Base-by-base conservation (phyloP, 2,888 invertebrate species). In the Eupithecia tripunctaria region DNA sequence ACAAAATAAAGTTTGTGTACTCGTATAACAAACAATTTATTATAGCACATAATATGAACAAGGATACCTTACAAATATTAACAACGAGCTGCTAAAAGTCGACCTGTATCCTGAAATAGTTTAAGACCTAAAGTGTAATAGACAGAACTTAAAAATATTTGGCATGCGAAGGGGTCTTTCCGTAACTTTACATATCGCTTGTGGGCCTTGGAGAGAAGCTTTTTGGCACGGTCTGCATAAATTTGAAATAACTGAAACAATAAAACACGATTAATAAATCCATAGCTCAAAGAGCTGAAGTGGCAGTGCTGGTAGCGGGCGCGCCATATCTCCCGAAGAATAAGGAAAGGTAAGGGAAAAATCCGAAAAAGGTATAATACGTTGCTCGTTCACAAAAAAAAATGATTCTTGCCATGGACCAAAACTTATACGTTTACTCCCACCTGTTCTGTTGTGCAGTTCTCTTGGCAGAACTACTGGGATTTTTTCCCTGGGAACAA, bases 81-180 rank as follows among this genome's bases (percentile, higher is more conserved):
- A 51, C 25, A 14, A 56, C 14, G 0, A 32, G 62, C 18, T 21
- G 62, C 4, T 32, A 63, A 63, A 63, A 63, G 36, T n/a, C 32
- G 62, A 63, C 12, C 10, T 25, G 14, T 14, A 36, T 63, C 62
- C 10, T 63, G 36, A 36, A 63, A 63, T n/a, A 63, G 14, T 27
- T 63, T 63, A 21, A 63, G n/a, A 32, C 62, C 62, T 36, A 63
- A n/a, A n/a, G 36, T 32, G n/a, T 10, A 63, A 63, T 15, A 63
- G 21, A 63, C 36, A 32, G 10, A 32, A 32, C 62, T 36, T 4
- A n/a, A 32, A 29, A 63, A 32, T 29, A 63, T 32, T 63, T 32
- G 36, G 32, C 29, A 63, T n/a, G 62, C 32, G 36, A 32, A 63
- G 12, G 62, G 62, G 12, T 63, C 21, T 36, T 25, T 25, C 25